phyloP scores from a whole-genome alignment of 2,113 vertebrate species.

The Cyprinodon brontotheroides region DNA sequence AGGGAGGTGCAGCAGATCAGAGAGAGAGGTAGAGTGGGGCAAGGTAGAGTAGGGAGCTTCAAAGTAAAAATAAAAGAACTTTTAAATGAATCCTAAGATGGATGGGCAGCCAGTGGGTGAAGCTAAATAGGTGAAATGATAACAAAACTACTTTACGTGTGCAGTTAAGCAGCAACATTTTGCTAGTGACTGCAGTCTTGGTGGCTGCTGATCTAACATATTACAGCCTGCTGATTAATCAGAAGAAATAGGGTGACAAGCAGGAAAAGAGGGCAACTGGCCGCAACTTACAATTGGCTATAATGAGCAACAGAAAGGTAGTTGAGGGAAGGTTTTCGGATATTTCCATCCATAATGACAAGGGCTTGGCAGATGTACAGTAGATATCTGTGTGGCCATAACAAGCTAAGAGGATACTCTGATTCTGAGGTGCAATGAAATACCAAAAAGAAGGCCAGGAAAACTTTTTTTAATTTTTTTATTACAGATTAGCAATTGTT shows the following conservation, averaged over 20 bases:
- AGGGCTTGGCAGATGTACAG: conserved; percentile 41
- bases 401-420: conserved; percentile 40
- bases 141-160: too few relatives aligned
- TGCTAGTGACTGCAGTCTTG: conserved; percentile 1
- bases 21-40: too few relatives aligned
- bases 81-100: too few relatives aligned
- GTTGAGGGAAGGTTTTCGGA: conserved; percentile 33
- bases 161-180: too few relatives aligned
- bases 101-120: too few relatives aligned
- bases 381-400: conserved; percentile 34
- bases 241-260: conserved; percentile 46
- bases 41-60: too few relatives aligned
- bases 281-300: too few relatives aligned
- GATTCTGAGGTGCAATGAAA: conserved; percentile 10
- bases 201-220: conserved; percentile 22
- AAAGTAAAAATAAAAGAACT: too few relatives aligned
- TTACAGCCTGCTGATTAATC: conserved; percentile 55
- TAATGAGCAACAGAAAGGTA: conserved; percentile 52
- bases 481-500: conserved; percentile 27
- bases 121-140: too few relatives aligned
- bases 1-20: too few relatives aligned
- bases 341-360: conserved; percentile 58
- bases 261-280: too few relatives aligned
- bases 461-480: conserved; percentile 1
- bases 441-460: conserved; percentile 14